Evolutionary conservation across 2,113 vertebrate species (phyloP), one percentile per base, ranked within the genome.

Genomic region (Thomomys bottae): DNA sequence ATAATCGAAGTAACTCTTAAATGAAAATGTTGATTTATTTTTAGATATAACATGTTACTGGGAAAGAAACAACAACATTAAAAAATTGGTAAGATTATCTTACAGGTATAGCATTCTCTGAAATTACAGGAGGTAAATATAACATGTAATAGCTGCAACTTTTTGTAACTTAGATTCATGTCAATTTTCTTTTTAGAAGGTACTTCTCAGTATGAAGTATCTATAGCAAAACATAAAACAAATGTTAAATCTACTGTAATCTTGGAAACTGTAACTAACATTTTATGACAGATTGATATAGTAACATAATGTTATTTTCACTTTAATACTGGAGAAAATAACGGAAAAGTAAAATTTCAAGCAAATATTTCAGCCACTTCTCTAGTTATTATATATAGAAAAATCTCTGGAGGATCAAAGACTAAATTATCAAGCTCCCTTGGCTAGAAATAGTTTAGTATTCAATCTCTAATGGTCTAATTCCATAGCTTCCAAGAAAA

Each of bases 401-500:
- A 83, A 87, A 72, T 38, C 18, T 40, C 57, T 77, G 10, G 26
- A 70, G 24, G 15, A 8, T 23, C 11, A 87, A 95, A 94, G 3
- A 1, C 6, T 40, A 94, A 90, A 94, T 87, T 82, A 89, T 68
- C 45, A 63, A 23, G 0, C 26, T 93, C 9, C 11, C 1, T 45
- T 71, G 54, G 9, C 28, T 94, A 5, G 38, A 80, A 94, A 28
- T 80, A 83, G 30, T 21, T 81, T 92, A 95, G 91, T 67, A 96
- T 61, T 84, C 9, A 93, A 82, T 89, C 88, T 71, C 83, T 91
- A 77, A 8, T 92, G 57, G 63, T 95, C 72, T 92, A 93, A 95
- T 90, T 90, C 94, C 68, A 84, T 68, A 70, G 34, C 30, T 63
- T 93, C 63, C 6, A 87, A 54, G 20, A 10, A 5, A 86, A 79